Percentiles rank a stretch among this genome's conserved stretches.
These are phyloP conservation scores for Venusia cambrica DNA, from an alignment of 2,888 invertebrate species.

Conservation along the genomic window DNA sequence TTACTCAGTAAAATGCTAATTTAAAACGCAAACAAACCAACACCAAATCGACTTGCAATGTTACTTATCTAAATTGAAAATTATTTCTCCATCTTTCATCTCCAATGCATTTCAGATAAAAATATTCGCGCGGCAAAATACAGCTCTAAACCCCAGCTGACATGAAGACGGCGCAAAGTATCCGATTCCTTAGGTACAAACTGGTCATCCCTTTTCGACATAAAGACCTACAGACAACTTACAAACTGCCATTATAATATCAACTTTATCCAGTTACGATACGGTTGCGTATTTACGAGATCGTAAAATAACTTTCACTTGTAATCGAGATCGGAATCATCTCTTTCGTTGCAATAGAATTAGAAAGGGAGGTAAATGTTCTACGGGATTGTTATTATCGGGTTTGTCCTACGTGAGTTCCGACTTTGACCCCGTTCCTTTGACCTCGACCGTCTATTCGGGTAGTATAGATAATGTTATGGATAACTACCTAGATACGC, in stretches of 20 bases:
- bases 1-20: too few relatives aligned
- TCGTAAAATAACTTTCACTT: conserved; percentile 27
- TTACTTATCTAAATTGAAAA: too few relatives aligned
- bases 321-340: conserved; percentile 11
- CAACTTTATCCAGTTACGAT: conserved; percentile 5
- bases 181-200: conserved; percentile 6
- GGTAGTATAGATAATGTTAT: conserved; percentile 9
- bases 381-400: conserved; percentile 25
- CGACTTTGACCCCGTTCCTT: conserved; percentile 70
- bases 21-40: too few relatives aligned
- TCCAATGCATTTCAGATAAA: too few relatives aligned
- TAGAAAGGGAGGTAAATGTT: conserved; percentile 27
- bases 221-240: conserved; percentile 9
- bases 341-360: conserved; percentile 24
- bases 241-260: background rate
- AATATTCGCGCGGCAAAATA: too few relatives aligned
- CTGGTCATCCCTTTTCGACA: too few relatives aligned
- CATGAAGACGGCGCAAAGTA: too few relatives aligned
- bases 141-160: too few relatives aligned
- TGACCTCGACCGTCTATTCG: conserved; percentile 56
- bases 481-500: conserved; percentile 16
- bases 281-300: conserved; percentile 2
- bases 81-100: too few relatives aligned
- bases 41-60: too few relatives aligned
- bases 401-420: conserved; percentile 44